Evolutionary conservation across 2,113 vertebrate species (phyloP), one percentile per base, ranked within the genome.

Genomic region (Triplophysa rosa): DNA sequence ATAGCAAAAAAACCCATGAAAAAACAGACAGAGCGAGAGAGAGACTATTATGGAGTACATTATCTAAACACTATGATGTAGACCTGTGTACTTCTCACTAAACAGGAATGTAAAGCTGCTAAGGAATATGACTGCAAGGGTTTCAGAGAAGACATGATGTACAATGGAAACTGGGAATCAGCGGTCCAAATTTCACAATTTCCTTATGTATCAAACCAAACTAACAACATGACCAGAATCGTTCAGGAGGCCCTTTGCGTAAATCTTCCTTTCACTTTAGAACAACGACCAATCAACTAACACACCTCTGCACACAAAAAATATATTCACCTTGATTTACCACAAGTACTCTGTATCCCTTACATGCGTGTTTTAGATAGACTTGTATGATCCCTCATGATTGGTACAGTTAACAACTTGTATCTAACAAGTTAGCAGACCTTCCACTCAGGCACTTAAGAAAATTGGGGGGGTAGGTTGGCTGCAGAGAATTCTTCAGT

Each of bases 321-420:
- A 64, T 64, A 23, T 8, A 9, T 29, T 56, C 54, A 42, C n/a
- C 10, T 40, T 7, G 5, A 40, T 21, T 58, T 26, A 24, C 26
- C 16, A 54, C 33, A 2, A 12, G 26, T 21, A 14, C 23, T 33
- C 17, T 70, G n/a, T 23, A 45, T 19, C 23, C 42, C 19, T 52
- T 19, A 47, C 23, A 61, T 69, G 66, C 33, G 5, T 75, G 64
- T 58, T 83, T 84, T 68, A 79, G 71, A 5, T 84, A n/a, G 81
- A 88, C 88, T 80, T 92, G 90, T 90, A 92, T 93, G 92, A 93
- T 92, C n/a, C n/a, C 92, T 93, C 91, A 93, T n/a, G n/a, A n/a
- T n/a, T n/a, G n/a, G n/a, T n/a, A n/a, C n/a, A n/a, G n/a, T n/a
- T n/a, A n/a, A n/a, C n/a, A n/a, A n/a, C 90, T 85, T 92, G 92